Base-by-base conservation (phyloP, 2,888 invertebrate genomes). In the Palloptera scutellata region DNA sequence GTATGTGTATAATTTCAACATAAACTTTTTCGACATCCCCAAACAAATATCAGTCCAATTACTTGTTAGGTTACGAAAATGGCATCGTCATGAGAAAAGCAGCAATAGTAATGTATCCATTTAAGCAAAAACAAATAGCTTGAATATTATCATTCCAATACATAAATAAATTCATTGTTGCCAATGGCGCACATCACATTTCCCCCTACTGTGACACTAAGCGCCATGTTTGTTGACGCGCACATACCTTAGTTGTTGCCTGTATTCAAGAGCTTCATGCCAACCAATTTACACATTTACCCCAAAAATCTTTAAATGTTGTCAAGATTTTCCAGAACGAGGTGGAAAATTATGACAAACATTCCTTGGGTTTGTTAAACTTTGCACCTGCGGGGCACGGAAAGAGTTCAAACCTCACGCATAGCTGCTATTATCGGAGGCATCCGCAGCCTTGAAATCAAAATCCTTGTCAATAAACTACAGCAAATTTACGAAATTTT, bases 41-140 rank as follows among this genome's bases (percentile, higher is more conserved):
- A 80, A 77, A 76, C 76, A 81, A 80, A 81, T 81, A 82, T 82
- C 82, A 81, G 81, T 82, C 81, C 82, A 81, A 81, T 81, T 81
- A 81, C 79, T 79, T 79, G 79, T 76, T 79, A 75, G 79, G 79
- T 78, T 78, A 76, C 78, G 78, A 76, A 80, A 61, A 61, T 52
- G 48, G 57, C 48, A 57, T 57, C 40, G 51, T 43, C 57, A 43
- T 15, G 10, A 30, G 55, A n/a, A 11, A 19, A 13, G 20, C n/a
- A 20, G 30, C 30, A 19, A 10, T 4, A 53, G 43, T 30, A 30
- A 30, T 30, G 30, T 30, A 6, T 30, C 30, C 6, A 30, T 30
- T 30, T 30, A 30, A 30, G 30, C 30, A 30, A 30, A 2, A 30
- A 30, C 30, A 30, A 30, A 30, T 4, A n/a, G 48, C 15, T 15